Percentiles rank a stretch among this genome's conserved stretches.
Evolutionary conservation across 2,888 invertebrate species (phyloP).

Genomic region (Drosophila aldrichi): DNA sequence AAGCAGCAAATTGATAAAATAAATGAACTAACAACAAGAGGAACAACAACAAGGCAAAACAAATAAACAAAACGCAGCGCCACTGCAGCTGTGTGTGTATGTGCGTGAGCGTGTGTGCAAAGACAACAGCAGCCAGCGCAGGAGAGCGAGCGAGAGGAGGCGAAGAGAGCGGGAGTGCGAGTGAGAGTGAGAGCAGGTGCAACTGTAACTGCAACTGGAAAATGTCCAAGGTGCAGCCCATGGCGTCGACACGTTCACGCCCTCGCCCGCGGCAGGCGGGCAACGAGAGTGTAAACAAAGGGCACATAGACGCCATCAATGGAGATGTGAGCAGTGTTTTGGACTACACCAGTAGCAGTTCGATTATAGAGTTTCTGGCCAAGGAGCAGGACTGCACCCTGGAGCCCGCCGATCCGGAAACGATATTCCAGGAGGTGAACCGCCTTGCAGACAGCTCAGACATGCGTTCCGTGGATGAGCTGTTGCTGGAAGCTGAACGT

Average conservation of each 20-base stretch:
- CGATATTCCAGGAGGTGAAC: constrained; percentile 90
- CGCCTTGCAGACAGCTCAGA: constrained; percentile 86
- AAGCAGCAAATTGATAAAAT: constrained; percentile 11
- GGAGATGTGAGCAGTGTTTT: constrained; percentile 29
- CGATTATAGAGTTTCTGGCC: constrained; percentile 84
- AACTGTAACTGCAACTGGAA: constrained; percentile 7
- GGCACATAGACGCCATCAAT: not conserved
- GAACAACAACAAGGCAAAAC: constrained; percentile 21
- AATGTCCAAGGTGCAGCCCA: constrained; percentile 75
- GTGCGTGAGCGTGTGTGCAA: not conserved
- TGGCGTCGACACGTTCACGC: constrained; percentile 38
- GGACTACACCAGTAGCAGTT: constrained; percentile 83
- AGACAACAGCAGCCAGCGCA: constrained; percentile 17
- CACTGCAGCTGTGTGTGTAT: not conserved
- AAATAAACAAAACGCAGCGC: constrained; percentile 42
- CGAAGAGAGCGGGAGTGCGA: not conserved
- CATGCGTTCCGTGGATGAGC: constrained; percentile 87
- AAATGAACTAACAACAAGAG: not conserved
- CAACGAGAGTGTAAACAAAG: constrained; percentile 9
- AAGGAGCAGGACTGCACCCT: constrained; percentile 83
- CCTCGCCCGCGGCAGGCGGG: constrained; percentile 42
- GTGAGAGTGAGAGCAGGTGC: constrained; percentile 1
- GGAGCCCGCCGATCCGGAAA: constrained; percentile 87
- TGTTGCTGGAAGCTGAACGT: constrained; percentile 87
- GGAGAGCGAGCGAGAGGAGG: not conserved